Conservation (phyloP, 2,797 vertebrate genomes). For the Amblyopsis hoosieri region DNA sequence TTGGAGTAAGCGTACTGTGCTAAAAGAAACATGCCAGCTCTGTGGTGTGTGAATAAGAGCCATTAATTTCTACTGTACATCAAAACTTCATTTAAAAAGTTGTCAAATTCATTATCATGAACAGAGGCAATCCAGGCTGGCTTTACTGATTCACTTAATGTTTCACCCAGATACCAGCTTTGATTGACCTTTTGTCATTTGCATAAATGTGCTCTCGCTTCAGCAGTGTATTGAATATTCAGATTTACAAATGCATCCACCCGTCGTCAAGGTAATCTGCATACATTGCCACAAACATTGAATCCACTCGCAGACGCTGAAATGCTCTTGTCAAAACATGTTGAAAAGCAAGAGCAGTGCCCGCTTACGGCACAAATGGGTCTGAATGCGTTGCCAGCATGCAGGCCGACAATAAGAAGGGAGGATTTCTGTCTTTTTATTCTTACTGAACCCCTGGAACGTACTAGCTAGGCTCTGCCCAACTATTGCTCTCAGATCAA, state of each 20-base stretch:
- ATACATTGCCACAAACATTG: background rate
- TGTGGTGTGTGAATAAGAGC: background rate
- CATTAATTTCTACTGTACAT: background rate
- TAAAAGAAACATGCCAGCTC: conserved; percentile 1
- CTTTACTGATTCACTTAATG: background rate
- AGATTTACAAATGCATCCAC: conserved; percentile 5
- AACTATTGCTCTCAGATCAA: too few species aligned
- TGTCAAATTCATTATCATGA: conserved; percentile 9
- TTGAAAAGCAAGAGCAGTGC: conserved; percentile 18
- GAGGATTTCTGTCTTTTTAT: too few species aligned
- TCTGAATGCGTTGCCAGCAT: too few species aligned
- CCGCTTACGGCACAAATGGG: conserved; percentile 10
- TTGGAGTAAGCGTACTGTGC: background rate
- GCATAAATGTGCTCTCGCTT: conserved; percentile 3
- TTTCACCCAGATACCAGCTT: background rate
- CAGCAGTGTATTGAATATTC: conserved; percentile 8
- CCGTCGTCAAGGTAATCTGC: background rate
- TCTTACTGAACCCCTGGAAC: too few species aligned
- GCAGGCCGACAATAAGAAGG: too few species aligned
- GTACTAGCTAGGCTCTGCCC: too few species aligned
- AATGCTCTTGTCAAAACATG: background rate
- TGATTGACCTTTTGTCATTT: background rate
- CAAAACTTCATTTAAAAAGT: conserved; percentile 5
- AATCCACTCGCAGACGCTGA: background rate
- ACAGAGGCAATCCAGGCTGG: background rate